phyloP scores from a whole-genome alignment of 53 echinoderm and acorn worm genomes.

The Zoroaster sp. region DNA sequence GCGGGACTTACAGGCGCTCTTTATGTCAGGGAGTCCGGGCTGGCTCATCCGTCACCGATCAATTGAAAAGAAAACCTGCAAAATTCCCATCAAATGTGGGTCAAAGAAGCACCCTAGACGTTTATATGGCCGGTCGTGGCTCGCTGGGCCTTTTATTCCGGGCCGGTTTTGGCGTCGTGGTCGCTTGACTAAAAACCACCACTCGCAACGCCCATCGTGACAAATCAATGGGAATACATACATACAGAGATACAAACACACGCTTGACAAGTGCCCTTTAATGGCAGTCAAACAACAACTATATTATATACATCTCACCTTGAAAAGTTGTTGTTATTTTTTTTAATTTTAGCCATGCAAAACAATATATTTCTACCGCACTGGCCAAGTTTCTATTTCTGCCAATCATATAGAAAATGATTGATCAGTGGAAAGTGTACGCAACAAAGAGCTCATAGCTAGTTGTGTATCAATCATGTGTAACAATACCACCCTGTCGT shows the following conservation, averaged over 20 bases:
- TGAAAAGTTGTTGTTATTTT: not conserved
- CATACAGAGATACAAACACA: no score
- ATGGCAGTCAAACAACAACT: not conserved
- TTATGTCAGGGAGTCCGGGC: not conserved
- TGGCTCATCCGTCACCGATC: conserved; percentile 26
- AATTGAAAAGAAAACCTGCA: not conserved
- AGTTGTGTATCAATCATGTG: not conserved
- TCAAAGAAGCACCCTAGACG: not conserved
- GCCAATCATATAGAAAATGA: not conserved
- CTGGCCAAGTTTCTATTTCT: not conserved
- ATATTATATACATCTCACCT: not conserved
- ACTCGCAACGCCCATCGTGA: not conserved
- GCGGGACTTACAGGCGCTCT: not conserved
- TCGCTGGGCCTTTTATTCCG: not conserved
- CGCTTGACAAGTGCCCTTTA: no score
- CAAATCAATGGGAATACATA: no score
- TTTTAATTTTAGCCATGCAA: not conserved
- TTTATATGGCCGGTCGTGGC: not conserved
- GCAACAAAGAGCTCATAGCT: no score
- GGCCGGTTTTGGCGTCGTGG: conserved; percentile 27
- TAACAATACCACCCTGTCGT: not conserved
- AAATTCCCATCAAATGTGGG: not conserved
- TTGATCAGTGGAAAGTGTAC: not conserved
- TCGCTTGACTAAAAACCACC: not conserved
- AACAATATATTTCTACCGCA: not conserved